Evolutionary conservation across 2,888 invertebrate species (phyloP).

Genomic region (Cheilosia impressa): DNA sequence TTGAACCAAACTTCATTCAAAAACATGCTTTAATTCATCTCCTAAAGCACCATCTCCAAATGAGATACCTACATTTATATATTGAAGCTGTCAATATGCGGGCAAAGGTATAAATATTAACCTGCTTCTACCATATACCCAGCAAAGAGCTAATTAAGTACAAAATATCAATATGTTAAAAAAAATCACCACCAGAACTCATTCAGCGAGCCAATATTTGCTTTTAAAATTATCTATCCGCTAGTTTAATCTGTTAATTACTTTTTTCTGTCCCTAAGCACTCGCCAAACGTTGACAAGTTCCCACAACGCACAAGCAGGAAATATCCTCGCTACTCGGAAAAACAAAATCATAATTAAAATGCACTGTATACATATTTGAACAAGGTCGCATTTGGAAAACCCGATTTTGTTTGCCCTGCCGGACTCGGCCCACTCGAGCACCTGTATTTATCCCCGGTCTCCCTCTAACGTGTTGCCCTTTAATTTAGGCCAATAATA

Average conservation of each 20-base stretch:
- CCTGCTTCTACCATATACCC: no score
- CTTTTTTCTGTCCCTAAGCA: constrained; percentile 22
- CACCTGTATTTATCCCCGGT: constrained; percentile 23
- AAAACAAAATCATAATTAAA: constrained; percentile 45
- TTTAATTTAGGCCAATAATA: constrained; percentile 28
- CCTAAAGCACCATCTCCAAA: no score
- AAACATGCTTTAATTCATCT: no score
- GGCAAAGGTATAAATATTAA: no score
- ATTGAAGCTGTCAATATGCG: no score
- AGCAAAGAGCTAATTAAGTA: background rate
- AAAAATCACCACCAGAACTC: constrained; percentile 12
- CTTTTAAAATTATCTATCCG: constrained; percentile 51
- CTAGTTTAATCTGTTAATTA: constrained; percentile 57
- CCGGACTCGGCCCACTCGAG: constrained; percentile 19
- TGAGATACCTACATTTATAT: no score
- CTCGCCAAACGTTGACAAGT: background rate
- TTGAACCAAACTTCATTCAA: no score
- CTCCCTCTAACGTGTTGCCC: background rate
- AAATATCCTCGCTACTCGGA: background rate
- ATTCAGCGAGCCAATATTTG: constrained; percentile 51
- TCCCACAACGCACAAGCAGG: background rate
- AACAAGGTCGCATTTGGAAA: constrained; percentile 51
- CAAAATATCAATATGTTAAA: background rate
- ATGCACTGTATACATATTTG: constrained; percentile 29
- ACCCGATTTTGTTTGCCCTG: constrained; percentile 26